Percentiles rank a stretch among this genome's conserved stretches.
phyloP scores from a whole-genome alignment of 1,140 invertebrate genomes.

The Drosophila ercepeae region DNA sequence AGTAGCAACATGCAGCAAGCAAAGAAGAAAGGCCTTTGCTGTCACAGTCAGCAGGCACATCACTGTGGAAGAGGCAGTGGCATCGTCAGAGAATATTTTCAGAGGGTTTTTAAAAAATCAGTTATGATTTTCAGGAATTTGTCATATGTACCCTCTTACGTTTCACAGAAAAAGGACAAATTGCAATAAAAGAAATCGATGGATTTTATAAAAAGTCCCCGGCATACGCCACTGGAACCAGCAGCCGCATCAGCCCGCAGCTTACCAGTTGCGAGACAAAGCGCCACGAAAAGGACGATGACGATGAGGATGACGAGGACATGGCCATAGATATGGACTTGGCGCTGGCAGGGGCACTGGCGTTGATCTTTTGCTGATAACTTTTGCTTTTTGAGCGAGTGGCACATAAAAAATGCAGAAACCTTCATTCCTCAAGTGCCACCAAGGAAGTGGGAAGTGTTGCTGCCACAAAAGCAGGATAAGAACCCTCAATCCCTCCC shows the following conservation, averaged over 20 bases:
- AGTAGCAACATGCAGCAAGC: constrained; percentile 62
- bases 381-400: constrained; percentile 68
- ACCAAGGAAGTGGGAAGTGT: constrained; percentile 66
- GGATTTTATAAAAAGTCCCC: background rate
- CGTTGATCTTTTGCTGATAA: constrained; percentile 81
- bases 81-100: constrained; percentile 13
- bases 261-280: constrained; percentile 56
- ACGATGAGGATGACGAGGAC: constrained; percentile 15
- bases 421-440: constrained; percentile 7
- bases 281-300: constrained; percentile 51
- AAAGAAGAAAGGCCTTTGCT: constrained; percentile 77
- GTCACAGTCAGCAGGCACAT: constrained; percentile 58
- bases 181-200: no score
- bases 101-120: background rate
- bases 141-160: no score
- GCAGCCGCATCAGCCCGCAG: background rate
- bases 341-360: constrained; percentile 37
- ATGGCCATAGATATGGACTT: constrained; percentile 26
- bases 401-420: constrained; percentile 21
- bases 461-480: constrained; percentile 43
- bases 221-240: background rate
- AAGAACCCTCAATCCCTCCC: constrained; percentile 32
- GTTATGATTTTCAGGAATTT: background rate
- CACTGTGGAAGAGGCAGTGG: constrained; percentile 11
- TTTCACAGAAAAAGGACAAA: no score